Evolutionary conservation across 1,140 invertebrate genomes (phyloP).

Genomic region (Eubasilissa regina): DNA sequence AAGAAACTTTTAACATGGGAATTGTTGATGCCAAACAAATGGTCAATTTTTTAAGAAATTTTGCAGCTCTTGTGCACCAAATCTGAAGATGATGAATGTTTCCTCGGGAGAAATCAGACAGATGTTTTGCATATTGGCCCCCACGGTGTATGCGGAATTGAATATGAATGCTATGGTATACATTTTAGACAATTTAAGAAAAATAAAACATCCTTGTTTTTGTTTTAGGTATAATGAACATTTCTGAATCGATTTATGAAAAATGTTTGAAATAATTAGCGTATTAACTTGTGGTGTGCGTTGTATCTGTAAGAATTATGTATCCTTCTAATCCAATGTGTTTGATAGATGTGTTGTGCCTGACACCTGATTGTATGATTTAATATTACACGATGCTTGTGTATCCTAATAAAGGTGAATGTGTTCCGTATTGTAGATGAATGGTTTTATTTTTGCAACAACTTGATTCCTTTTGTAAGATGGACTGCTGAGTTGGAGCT

Average conservation of each 20-base stretch:
- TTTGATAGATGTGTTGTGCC: slow-evolving; percentile 18
- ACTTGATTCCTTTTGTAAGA: slow-evolving; percentile 36
- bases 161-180: slow-evolving; percentile 13
- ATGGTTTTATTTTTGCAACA: slow-evolving; percentile 27
- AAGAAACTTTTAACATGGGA: too few species aligned
- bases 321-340: slow-evolving; percentile 1
- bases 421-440: slow-evolving; percentile 31
- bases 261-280: slow-evolving; percentile 17
- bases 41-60: too few species aligned
- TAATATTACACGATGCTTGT: slow-evolving; percentile 15
- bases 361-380: slow-evolving; percentile 16
- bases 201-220: neutral
- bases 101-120: neutral
- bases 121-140: slow-evolving; percentile 1
- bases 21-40: too few species aligned
- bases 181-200: slow-evolving; percentile 12
- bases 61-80: too few species aligned
- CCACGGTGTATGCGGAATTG: slow-evolving; percentile 14
- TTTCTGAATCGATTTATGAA: slow-evolving; percentile 14
- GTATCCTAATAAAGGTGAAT: slow-evolving; percentile 39
- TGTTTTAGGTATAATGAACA: slow-evolving; percentile 10
- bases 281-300: slow-evolving; percentile 13
- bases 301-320: slow-evolving; percentile 28
- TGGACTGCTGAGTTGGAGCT: slow-evolving; percentile 19
- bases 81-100: too few species aligned